Evolutionary conservation across 2,113 vertebrate species (phyloP).

Genomic region (Parus major): DNA sequence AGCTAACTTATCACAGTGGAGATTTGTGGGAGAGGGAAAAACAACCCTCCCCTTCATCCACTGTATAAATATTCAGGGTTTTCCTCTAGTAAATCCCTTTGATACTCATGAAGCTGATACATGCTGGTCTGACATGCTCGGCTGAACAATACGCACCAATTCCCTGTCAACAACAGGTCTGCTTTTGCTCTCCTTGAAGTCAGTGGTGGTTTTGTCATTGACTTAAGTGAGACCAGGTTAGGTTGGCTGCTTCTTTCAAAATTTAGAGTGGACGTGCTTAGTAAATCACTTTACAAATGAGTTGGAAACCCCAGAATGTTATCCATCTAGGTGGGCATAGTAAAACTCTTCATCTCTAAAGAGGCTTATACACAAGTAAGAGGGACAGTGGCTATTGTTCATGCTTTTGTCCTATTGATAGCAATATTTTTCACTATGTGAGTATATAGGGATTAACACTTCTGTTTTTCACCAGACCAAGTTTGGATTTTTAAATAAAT

Average conservation of each 20-base stretch:
- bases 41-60: neutral
- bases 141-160: conserved; percentile 28
- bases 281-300: neutral
- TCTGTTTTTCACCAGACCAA: neutral
- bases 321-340: neutral
- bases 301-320: neutral
- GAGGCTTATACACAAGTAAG: neutral
- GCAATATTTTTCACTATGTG: neutral
- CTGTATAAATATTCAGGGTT: conserved; percentile 42
- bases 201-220: conserved; percentile 13
- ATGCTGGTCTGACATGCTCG: neutral
- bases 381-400: neutral
- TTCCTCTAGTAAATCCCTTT: conserved; percentile 59
- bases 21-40: neutral
- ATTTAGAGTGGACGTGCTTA: neutral
- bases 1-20: neutral
- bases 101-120: conserved; percentile 44
- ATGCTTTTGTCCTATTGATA: neutral
- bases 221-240: neutral
- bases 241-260: conserved; percentile 1
- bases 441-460: neutral
- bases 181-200: conserved; percentile 33
- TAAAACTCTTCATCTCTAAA: neutral
- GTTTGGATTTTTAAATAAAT: neutral
- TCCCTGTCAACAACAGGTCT: neutral